Base-by-base conservation (phyloP, 2,797 vertebrate species). In the Notolepis coatsorum region DNA sequence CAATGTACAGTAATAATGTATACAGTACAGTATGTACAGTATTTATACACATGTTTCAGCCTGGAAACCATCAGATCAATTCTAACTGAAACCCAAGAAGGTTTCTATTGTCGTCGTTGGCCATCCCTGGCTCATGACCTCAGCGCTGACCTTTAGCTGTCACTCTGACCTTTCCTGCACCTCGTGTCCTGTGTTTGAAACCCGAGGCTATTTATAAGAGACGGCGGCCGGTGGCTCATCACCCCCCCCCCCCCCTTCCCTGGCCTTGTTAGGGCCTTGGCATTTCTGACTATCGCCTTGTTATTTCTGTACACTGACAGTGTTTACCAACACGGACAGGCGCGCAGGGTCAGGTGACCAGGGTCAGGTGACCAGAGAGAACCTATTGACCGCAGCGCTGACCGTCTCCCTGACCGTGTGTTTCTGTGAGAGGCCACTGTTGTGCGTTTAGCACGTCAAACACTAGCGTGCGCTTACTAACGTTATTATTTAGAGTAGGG, bases 201-300 rank as follows among this genome's bases (percentile, higher is more conserved):
- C 61, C 25, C 12, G 53, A 45, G 41, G 59, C 81, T 89, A 82
- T 89, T 79, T 81, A 74, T 85, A 85, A 41, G 49, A 49, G 65
- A 20, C 35, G 39, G 15, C 59, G 18, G 18, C 33, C n/a, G 46
- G 43, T 13, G 4, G 3, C 21, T 18, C 23, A 25, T 21, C 1
- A 20, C 1, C 5, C 13, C 46, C 8, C 1, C n/a, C n/a, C 25
- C n/a, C 15, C 1, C 13, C 21, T 43, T 12, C 6, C 5, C 41
- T 3, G 28, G 13, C 54, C 63, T 24, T 24, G 18, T 59, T 52
- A 4, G 4, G 49, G 31, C 47, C 18, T 42, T 59, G 47, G 37
- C 4, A 47, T 25, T 31, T 59, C 27, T 31, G 27, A 37, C n/a
- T 9, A 49, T 4, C 41, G 2, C 37, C 41, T 2, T 55, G 54